phyloP scores from a whole-genome alignment of 2,797 vertebrate genomes.

The Cichlasoma orientale region DNA sequence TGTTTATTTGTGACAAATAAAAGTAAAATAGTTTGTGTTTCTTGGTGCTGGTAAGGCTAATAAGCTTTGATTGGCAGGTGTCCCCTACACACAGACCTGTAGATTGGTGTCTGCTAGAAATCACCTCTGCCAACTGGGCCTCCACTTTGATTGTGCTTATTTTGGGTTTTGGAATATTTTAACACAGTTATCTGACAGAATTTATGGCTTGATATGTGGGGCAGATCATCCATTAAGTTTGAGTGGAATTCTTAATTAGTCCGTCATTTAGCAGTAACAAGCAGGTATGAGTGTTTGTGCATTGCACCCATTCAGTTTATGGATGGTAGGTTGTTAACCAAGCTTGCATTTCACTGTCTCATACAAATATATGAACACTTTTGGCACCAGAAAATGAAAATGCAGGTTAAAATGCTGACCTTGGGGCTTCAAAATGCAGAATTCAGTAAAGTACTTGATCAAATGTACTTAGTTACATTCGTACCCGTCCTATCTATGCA shows the following conservation, averaged over 20 bases:
- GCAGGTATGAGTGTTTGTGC: background rate
- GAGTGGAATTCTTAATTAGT: background rate
- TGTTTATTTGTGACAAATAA: background rate
- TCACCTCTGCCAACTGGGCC: background rate
- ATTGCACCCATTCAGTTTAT: background rate
- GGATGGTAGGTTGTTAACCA: background rate
- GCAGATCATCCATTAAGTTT: background rate
- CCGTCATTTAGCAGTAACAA: background rate
- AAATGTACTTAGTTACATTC: background rate
- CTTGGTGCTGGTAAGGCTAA: no score
- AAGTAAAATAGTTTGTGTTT: no score
- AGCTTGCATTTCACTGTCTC: background rate
- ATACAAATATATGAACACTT: background rate
- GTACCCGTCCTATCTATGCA: background rate
- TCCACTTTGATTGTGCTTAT: background rate
- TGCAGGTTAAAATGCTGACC: background rate
- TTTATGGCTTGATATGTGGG: rapidly evolving
- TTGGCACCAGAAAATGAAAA: background rate
- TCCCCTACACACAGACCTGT: background rate
- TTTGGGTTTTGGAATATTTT: background rate
- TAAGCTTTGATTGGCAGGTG: no score
- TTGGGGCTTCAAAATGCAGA: no score
- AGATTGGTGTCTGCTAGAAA: background rate
- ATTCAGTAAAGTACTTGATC: background rate
- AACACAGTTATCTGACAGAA: background rate